Evolutionary conservation across 2,113 vertebrate species (phyloP), one percentile per base, ranked within the genome.

Genomic region (Tauraco erythrolophus): DNA sequence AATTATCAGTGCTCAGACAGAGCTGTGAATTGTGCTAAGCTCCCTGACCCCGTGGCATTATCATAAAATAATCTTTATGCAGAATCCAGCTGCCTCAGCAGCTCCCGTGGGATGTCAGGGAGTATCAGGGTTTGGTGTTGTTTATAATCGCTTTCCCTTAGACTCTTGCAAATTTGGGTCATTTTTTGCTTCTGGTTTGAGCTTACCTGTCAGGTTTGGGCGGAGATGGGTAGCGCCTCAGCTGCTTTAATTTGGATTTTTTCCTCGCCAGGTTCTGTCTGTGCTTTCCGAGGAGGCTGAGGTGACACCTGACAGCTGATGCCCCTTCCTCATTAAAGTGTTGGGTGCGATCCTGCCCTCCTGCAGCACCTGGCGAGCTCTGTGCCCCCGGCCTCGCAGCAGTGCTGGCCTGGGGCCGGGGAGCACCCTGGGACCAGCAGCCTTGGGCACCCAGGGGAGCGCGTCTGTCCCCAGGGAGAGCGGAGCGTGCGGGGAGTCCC

Each of bases 331-430:
- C 5, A 0, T 2, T 5, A 4, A 27, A 31, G 2, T 14, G 4
- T 9, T 2, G 12, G 23, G 23, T 2, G 13, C 0, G 2, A 10
- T 5, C 33, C 74, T 5, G 5, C 33, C 19, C n/a, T 19, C 27
- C 43, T 10, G 53, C 25, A 6, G 22, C 43, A 2, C 31, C 11
- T 30, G 3, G 5, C 8, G 6, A 6, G 11, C 24, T 13, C 16
- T 27, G 19, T 10, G 41, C 48, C 48, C 19, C 5, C 6, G 68
- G 54, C 9, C 13, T 53, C n/a, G 3, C 56, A 11, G 65, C 6
- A 3, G 24, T 1, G n/a, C n/a, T n/a, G n/a, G n/a, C n/a, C n/a
- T n/a, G 2, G 54, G 39, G 19, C 12, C 1, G 1, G 30, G 30
- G 7, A 48, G 24, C 0, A 25, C 25, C 25, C 37, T 19, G 1